Evolutionary conservation across 1,140 invertebrate species (phyloP).

Genomic region (Diachasma alloeum): DNA sequence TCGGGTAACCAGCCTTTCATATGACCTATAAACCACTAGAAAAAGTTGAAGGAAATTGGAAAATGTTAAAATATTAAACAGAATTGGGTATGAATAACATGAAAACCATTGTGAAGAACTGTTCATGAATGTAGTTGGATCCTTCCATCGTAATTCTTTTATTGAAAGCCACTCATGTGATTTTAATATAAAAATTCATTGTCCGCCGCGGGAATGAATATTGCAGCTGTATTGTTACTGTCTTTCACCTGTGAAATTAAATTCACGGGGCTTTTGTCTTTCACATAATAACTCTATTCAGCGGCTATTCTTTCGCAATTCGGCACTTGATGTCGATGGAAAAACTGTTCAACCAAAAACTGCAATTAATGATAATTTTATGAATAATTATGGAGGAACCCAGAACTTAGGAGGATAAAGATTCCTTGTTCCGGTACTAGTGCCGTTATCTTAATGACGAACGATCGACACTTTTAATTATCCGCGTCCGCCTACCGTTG

Average conservation of each 20-base stretch:
- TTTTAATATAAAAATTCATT: too few relatives aligned
- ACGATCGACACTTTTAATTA: conserved; percentile 8
- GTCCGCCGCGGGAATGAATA: too few relatives aligned
- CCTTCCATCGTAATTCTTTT: too few relatives aligned
- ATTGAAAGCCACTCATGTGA: too few relatives aligned
- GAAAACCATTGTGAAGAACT: not conserved
- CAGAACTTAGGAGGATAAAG: not conserved
- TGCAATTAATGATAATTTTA: not conserved
- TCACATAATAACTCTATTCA: not conserved
- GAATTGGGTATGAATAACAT: not conserved
- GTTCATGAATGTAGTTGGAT: too few relatives aligned
- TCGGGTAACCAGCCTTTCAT: not conserved
- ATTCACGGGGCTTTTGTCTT: not conserved
- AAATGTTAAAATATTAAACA: not conserved
- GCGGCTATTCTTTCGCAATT: not conserved
- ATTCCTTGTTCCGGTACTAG: not conserved
- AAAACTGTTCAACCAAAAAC: not conserved
- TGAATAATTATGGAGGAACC: not conserved
- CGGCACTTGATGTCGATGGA: not conserved
- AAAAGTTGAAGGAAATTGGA: not conserved
- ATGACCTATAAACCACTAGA: not conserved
- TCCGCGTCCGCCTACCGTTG: not conserved
- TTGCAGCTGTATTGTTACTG: not conserved
- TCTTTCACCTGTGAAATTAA: not conserved
- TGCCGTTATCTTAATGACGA: not conserved